Percentiles rank a stretch among this genome's conserved stretches.
Conservation (phyloP, 2,888 invertebrate genomes). For the Cephalotes varians region DNA sequence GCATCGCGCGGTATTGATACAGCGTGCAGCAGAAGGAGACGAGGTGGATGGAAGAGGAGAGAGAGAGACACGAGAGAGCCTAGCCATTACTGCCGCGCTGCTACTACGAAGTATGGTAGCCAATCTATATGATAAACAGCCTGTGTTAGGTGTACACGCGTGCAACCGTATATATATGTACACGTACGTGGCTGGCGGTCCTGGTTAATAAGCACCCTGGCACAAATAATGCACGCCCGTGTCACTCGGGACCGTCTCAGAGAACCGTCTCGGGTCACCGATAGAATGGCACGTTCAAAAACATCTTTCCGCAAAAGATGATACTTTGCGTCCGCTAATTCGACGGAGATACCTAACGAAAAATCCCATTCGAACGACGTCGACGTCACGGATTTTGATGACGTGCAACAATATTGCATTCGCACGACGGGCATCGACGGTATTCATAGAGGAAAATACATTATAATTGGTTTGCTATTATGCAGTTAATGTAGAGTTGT, state of each 20-base stretch:
- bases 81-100: slow-evolving; percentile 60
- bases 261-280: slow-evolving; percentile 22
- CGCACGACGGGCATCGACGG: slow-evolving; percentile 31
- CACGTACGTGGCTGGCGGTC: background rate
- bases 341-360: background rate
- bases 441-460: slow-evolving; percentile 52
- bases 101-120: slow-evolving; percentile 68
- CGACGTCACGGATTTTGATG: background rate
- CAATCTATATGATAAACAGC: slow-evolving; percentile 85
- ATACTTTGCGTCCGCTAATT: background rate
- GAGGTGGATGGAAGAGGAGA: slow-evolving; percentile 18
- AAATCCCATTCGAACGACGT: background rate
- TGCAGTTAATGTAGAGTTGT: slow-evolving; percentile 44
- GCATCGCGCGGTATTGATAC: slow-evolving; percentile 53
- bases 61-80: slow-evolving; percentile 45
- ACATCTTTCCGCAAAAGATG: background rate
- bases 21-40: background rate
- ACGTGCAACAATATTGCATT: background rate
- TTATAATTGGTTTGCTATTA: slow-evolving; percentile 47
- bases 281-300: background rate
- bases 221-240: slow-evolving; percentile 37
- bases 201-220: slow-evolving; percentile 4
- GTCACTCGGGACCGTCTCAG: slow-evolving; percentile 35
- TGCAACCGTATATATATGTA: slow-evolving; percentile 20
- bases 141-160: slow-evolving; percentile 72